Evolutionary conservation across 2,113 vertebrate species (phyloP).

Genomic region (Myxocyprinus asiaticus): DNA sequence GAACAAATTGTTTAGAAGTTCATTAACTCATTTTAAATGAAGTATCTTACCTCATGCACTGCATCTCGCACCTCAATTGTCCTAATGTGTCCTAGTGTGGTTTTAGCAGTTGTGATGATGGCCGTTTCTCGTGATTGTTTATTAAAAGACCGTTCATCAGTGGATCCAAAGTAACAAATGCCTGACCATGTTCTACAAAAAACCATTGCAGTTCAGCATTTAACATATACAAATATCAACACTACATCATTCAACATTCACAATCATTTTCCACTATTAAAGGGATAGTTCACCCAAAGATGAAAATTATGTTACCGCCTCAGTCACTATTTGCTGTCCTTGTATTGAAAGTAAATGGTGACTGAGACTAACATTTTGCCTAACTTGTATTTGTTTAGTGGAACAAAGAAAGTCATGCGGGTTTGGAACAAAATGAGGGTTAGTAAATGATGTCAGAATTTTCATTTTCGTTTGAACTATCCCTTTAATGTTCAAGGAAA

Average conservation of each 20-base stretch:
- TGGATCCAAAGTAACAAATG: conserved; percentile 64
- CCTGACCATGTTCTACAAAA: conserved; percentile 80
- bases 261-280: too few species aligned
- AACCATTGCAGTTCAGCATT: background rate
- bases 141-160: conserved; percentile 50
- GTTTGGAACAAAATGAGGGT: too few species aligned
- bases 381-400: too few species aligned
- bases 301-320: too few species aligned
- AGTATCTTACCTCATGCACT: conserved; percentile 65
- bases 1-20: background rate
- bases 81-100: conserved; percentile 73
- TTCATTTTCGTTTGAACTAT: too few species aligned
- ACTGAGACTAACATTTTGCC: too few species aligned
- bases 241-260: too few species aligned
- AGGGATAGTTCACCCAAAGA: too few species aligned
- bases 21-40: conserved; percentile 5
- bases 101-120: conserved; percentile 79
- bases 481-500: too few species aligned
- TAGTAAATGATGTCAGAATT: background rate
- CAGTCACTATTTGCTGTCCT: too few species aligned
- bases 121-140: conserved; percentile 65
- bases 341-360: too few species aligned
- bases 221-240: background rate
- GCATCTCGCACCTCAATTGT: conserved; percentile 72
- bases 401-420: too few species aligned